Percentiles rank a stretch among this genome's conserved stretches.
Conservation (phyloP, 2,888 invertebrate genomes). For the Tortricodes alternella region DNA sequence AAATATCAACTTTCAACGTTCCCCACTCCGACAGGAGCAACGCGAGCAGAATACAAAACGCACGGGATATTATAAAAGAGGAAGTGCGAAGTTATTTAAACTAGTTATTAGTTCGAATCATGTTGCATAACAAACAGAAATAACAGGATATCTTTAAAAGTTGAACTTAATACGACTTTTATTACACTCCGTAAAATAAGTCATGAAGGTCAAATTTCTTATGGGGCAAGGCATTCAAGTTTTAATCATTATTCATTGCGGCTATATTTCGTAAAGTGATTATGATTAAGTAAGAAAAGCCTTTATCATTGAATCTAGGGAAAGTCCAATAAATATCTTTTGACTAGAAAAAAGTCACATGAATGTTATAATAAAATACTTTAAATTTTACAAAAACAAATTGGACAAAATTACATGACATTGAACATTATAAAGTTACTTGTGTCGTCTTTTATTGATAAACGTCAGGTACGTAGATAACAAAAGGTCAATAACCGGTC, state of each 20-base stretch:
- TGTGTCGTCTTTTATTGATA: neutral
- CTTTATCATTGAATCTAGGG: too few relatives aligned
- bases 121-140: conserved; percentile 34
- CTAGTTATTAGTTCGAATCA: conserved; percentile 47
- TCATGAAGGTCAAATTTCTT: too few relatives aligned
- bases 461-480: neutral
- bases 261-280: too few relatives aligned
- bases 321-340: too few relatives aligned
- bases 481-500: conserved; percentile 4
- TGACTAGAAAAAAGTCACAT: too few relatives aligned
- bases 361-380: too few relatives aligned
- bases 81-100: conserved; percentile 47
- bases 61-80: conserved; percentile 41
- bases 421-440: neutral
- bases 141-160: conserved; percentile 15
- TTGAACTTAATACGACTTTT: conserved; percentile 10
- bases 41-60: conserved; percentile 44
- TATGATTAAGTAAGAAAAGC: too few relatives aligned
- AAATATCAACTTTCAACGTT: conserved; percentile 6
- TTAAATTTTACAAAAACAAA: too few relatives aligned
- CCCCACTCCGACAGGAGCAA: conserved; percentile 19
- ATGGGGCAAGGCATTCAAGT: too few relatives aligned
- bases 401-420: too few relatives aligned
- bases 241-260: too few relatives aligned
- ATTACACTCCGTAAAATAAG: too few relatives aligned